Percentiles rank a stretch among this genome's conserved stretches.
phyloP scores from a whole-genome alignment of 1,140 invertebrate species.

The Drosophila setifemur region DNA sequence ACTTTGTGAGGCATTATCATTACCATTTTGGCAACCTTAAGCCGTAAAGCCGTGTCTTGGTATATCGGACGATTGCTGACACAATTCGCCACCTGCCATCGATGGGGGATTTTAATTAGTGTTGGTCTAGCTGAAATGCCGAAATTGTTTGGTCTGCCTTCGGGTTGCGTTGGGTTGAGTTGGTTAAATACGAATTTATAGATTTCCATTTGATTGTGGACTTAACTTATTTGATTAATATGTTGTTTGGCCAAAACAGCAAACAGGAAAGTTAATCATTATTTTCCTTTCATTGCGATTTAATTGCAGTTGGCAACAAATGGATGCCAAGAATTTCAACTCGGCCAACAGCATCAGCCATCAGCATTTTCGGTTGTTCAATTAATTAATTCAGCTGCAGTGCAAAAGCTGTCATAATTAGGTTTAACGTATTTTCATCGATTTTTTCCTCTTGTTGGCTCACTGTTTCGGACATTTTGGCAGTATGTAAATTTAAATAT shows the following conservation, averaged over 20 bases:
- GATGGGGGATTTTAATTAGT: slow-evolving; percentile 51
- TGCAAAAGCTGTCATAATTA: background rate
- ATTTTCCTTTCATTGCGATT: too few species aligned
- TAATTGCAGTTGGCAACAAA: background rate
- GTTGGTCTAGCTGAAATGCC: slow-evolving; percentile 51
- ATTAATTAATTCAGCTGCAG: background rate
- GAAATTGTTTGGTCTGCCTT: slow-evolving; percentile 51
- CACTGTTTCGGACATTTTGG: slow-evolving; percentile 11
- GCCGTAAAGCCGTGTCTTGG: slow-evolving; percentile 49
- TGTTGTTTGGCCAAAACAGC: too few species aligned
- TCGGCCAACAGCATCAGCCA: too few species aligned
- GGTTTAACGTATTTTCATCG: background rate
- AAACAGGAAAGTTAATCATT: too few species aligned
- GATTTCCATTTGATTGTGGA: background rate
- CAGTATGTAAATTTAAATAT: slow-evolving; percentile 16
- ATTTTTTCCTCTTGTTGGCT: background rate
- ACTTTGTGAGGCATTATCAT: slow-evolving; percentile 76
- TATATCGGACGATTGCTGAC: slow-evolving; percentile 13
- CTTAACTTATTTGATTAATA: background rate
- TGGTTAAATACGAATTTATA: background rate
- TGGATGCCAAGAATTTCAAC: too few species aligned
- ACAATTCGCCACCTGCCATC: slow-evolving; percentile 15
- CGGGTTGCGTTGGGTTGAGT: slow-evolving; percentile 3
- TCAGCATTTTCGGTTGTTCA: background rate
- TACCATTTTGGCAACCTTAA: slow-evolving; percentile 70